Evolutionary conservation across 2,888 invertebrate genomes (phyloP).

Genomic region (Matsumyia berberina): DNA sequence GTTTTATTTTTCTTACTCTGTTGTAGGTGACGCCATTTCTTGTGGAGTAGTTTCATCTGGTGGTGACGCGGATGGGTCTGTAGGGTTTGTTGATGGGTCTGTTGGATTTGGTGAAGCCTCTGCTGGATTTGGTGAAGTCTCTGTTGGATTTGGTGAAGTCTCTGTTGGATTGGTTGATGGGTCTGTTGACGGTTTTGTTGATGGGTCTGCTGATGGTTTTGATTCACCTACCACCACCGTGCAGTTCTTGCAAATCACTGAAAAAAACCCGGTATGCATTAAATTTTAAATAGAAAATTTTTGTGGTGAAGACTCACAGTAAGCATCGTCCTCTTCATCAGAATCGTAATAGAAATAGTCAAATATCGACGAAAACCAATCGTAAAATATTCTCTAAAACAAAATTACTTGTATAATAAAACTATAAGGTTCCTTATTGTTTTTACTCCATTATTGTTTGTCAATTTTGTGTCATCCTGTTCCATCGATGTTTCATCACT

Average conservation of each 20-base stretch:
- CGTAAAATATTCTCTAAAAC: conserved; percentile 3
- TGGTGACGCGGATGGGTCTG: too few relatives aligned
- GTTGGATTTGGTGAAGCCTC: too few relatives aligned
- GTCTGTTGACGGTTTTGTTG: conserved; percentile 12
- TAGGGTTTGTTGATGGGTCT: too few relatives aligned
- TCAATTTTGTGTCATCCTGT: not conserved
- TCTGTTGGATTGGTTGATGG: not conserved
- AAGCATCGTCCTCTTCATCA: conserved; percentile 65
- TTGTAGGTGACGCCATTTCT: too few relatives aligned
- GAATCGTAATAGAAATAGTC: conserved; percentile 59
- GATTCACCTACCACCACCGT: conserved; percentile 77
- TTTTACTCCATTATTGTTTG: conserved; percentile 4
- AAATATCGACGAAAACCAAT: conserved; percentile 70
- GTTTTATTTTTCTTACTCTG: too few relatives aligned
- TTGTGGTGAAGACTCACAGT: conserved; percentile 69
- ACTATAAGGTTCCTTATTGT: too few relatives aligned
- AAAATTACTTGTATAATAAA: too few relatives aligned
- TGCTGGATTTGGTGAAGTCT: not conserved
- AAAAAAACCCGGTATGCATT: not conserved
- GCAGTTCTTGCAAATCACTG: conserved; percentile 80
- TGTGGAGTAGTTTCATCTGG: too few relatives aligned
- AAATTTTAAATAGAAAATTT: too few relatives aligned
- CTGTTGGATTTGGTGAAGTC: not conserved
- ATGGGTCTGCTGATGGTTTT: conserved; percentile 10
- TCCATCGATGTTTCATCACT: not conserved